A percentile compares a stretch with the other conserved stretches of the same genome.
These are phyloP conservation scores for Tetramorium parvispinum DNA, from an alignment of 1,140 invertebrate genomes.

Conservation along the genomic window DNA sequence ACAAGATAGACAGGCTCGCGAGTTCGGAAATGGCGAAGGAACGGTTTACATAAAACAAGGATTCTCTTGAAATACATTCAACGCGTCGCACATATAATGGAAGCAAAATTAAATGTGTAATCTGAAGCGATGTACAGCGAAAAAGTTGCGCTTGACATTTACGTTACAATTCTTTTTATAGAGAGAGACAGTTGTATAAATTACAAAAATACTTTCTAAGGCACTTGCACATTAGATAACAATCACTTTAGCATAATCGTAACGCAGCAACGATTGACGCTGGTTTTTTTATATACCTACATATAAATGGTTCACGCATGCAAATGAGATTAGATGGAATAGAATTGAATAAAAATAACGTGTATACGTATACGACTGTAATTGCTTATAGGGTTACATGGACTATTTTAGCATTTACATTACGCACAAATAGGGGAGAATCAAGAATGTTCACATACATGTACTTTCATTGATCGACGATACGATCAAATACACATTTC, in stretches of 20 bases:
- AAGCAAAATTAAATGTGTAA: constrained; percentile 59
- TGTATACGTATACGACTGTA: neutral
- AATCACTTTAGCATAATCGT: constrained; percentile 60
- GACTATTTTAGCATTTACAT: constrained; percentile 1
- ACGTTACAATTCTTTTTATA: constrained; percentile 49
- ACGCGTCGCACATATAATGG: neutral
- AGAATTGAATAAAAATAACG: constrained; percentile 2
- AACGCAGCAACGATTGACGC: constrained; percentile 42
- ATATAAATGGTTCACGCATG: constrained; percentile 14
- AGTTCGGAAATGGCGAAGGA: constrained; percentile 36
- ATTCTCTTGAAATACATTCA: constrained; percentile 38
- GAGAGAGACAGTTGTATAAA: constrained; percentile 63
- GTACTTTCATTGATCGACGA: constrained; percentile 18
- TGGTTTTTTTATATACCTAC: constrained; percentile 57
- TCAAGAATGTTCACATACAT: constrained; percentile 73
- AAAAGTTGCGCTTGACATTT: constrained; percentile 70
- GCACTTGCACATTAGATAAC: constrained; percentile 76
- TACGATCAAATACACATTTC: neutral
- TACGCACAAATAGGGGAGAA: neutral
- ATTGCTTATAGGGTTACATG: neutral
- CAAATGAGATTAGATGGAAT: constrained; percentile 58
- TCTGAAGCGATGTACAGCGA: constrained; percentile 51
- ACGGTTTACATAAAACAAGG: constrained; percentile 38
- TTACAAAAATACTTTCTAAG: constrained; percentile 79
- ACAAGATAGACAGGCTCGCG: constrained; percentile 41